Base-by-base conservation (phyloP, 2,888 invertebrate species). In the Caenorhabditis auriculariae region DNA sequence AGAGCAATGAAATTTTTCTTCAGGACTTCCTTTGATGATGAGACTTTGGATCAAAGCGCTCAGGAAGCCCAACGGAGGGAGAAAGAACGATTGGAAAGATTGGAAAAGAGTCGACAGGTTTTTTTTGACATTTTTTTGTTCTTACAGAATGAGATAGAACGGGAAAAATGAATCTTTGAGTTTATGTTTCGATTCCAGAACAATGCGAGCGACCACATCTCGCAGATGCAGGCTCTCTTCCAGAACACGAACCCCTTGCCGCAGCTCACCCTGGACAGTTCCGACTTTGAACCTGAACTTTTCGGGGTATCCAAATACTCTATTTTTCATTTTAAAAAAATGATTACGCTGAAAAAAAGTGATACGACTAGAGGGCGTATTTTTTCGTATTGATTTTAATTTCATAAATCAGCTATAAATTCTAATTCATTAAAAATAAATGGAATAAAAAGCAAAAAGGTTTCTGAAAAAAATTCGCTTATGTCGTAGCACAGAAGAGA, bases 1-100 rank as follows among this genome's bases (percentile, higher is more conserved):
- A n/a, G n/a, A n/a, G n/a, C n/a, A n/a, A n/a, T n/a, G n/a, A n/a
- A n/a, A 29, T 2, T 54, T 0, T n/a, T 27, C 35, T 61, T 45
- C 54, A 61, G 69, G 44, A 69, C 66, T 1, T 61, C 64, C 29
- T 69, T 67, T 53, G 55, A 60, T 35, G 57, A 58, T 3, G 55
- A 35, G 9, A 37, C 52, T 27, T 27, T 59, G 28, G 59, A 68
- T 42, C 28, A 27, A 21, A 43, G 43, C 7, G 55, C 58, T 1
- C 23, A 60, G n/a, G 66, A 60, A 39, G 74, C 74, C 0, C 74
- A 70, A 41, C 38, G 58, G 39, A 53, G 50, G 23, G 75, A 75
- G 48, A 61, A 66, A 38, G 65, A 73, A 49, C 56, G 75, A n/a
- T 49, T 73, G 41, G 69, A 74, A n/a, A 55, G 75, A 19, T 39